Conservation (phyloP, 2,797 vertebrate species). For the Poeciliopsis paucimaculata region DNA sequence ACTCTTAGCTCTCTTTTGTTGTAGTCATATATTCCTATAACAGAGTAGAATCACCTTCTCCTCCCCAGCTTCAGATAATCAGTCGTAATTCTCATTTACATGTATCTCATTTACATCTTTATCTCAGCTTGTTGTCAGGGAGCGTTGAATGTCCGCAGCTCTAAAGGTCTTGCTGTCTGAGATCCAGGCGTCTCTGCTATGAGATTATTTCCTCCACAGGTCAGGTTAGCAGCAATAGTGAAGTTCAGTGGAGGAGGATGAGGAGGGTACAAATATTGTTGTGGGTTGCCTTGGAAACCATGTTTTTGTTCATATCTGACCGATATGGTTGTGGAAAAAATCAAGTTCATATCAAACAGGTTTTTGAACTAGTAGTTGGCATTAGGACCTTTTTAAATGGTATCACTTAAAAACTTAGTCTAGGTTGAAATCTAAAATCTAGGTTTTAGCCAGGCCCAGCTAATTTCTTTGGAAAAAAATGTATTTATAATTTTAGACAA, state of each 20-base stretch:
- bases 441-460: background rate
- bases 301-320: conserved; percentile 34
- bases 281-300: conserved; percentile 65
- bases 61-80: conserved; percentile 14
- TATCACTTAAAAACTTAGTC: background rate
- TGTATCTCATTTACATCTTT: conserved; percentile 41
- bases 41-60: conserved; percentile 9
- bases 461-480: background rate
- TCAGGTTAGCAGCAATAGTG: conserved; percentile 46
- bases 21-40: background rate
- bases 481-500: background rate
- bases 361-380: conserved; percentile 19
- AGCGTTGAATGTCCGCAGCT: conserved; percentile 15
- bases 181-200: conserved; percentile 41
- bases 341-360: conserved; percentile 49
- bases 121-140: conserved; percentile 18
- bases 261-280: conserved; percentile 27
- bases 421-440: background rate
- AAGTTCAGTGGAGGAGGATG: conserved; percentile 10
- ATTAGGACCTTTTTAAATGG: conserved; percentile 24
- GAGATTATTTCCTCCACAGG: conserved; percentile 38
- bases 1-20: background rate
- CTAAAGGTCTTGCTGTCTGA: conserved; percentile 50
- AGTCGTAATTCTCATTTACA: conserved; percentile 11
- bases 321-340: conserved; percentile 9